phyloP scores from a whole-genome alignment of 1,140 invertebrate genomes.

The Heterodera carotae region DNA sequence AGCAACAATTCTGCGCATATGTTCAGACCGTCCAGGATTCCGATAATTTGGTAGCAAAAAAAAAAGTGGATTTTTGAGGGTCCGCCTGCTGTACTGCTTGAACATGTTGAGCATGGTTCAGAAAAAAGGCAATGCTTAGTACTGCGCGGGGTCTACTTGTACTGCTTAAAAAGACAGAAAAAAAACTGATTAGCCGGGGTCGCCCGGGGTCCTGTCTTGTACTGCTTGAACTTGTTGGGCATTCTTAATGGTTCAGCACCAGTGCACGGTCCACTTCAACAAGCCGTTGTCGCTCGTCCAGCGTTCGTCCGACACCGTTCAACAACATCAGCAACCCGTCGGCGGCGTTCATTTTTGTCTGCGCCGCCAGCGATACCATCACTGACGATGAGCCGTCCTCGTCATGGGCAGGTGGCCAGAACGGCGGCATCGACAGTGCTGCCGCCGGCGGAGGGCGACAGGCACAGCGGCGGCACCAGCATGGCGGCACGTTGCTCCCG shows the following conservation, averaged over 20 bases:
- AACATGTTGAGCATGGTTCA: neutral
- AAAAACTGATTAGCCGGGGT: too few species aligned
- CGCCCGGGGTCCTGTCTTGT: neutral
- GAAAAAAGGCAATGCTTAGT: too few species aligned
- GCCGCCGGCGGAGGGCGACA: too few species aligned
- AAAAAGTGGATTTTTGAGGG: too few species aligned
- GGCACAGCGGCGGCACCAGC: too few species aligned
- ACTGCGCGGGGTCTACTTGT: too few species aligned
- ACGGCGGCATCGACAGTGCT: neutral
- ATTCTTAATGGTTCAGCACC: neutral
- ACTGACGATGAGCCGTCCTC: slow-evolving; percentile 1
- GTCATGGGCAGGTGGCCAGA: neutral
- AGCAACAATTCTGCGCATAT: too few species aligned
- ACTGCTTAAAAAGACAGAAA: too few species aligned
- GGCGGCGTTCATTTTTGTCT: neutral
- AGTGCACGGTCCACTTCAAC: neutral
- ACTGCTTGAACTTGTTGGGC: neutral
- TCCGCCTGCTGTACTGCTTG: neutral
- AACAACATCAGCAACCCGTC: too few species aligned
- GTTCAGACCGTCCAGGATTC: neutral
- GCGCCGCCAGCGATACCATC: slow-evolving; percentile 1
- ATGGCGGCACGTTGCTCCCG: slow-evolving; percentile 39
- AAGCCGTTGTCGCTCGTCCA: neutral
- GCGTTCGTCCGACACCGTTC: neutral
- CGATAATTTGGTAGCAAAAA: neutral